Base-by-base conservation (phyloP, 2,797 vertebrate species). In the Zalophus californianus region DNA sequence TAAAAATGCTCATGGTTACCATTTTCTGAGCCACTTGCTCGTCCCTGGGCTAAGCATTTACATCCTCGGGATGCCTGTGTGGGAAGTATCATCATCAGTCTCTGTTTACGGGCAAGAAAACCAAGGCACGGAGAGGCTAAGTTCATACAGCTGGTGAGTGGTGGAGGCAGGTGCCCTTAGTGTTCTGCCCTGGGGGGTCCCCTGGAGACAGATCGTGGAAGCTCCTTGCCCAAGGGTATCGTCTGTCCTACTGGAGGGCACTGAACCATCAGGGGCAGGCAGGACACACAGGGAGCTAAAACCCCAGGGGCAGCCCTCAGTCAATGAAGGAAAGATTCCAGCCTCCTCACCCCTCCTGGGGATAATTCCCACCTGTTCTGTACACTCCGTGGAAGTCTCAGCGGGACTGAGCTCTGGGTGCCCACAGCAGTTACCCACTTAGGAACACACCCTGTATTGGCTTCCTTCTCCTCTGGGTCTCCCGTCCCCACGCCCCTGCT, bases 381-480 rank as follows among this genome's bases (percentile, higher is more conserved):
- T 23, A 29, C 6, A 3, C 6, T 6, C 20, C 38, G 5, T 77
- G 1, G 0, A 5, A 8, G 29, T 77, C 52, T 6, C 27, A 7
- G 44, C 6, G 18, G 23, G 25, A 27, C 18, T 68, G 77, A 87
- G 27, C 72, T 48, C 50, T 35, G 50, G 86, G 32, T 75, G 50
- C 38, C 64, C 35, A 16, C 10, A 38, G 16, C 50, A 29, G 70
- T 41, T 27, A 15, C 25, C 8, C 29, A 4, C 35, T 73, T 20
- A 0, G 3, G 6, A n/a, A 7, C 7, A 58, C 20, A 18, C 0
- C n/a, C 7, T 48, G 25, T 8, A 13, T 4, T 41, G 66, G 16
- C 77, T 72, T 82, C 38, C 27, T 95, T 68, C n/a, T 32, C 29
- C 56, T 44, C 70, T 18, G 38, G 29, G 6, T 77, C 85, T 68